These are phyloP conservation scores for Choristoneura fumiferana DNA, from an alignment of 1,140 invertebrate genomes.

Conservation along the genomic window DNA sequence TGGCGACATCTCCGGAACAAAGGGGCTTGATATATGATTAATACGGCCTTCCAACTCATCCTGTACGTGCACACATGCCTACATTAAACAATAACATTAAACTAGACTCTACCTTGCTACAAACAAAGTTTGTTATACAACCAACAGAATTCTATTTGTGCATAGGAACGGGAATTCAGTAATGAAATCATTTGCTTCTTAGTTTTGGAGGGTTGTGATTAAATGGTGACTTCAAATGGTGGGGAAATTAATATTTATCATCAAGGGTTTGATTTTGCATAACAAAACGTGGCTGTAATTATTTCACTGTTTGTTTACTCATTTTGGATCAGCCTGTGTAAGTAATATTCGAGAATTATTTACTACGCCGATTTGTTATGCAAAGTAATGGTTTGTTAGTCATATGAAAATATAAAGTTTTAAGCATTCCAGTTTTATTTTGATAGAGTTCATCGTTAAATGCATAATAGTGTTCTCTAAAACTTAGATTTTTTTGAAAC, in stretches of 20 bases:
- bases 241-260: slow-evolving; percentile 30
- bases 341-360: too few species aligned
- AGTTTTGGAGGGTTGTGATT: slow-evolving; percentile 46
- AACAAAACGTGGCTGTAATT: slow-evolving; percentile 10
- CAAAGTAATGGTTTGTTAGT: too few species aligned
- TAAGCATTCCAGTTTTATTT: too few species aligned
- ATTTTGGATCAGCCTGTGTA: too few species aligned
- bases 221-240: slow-evolving; percentile 42
- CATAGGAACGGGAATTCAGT: slow-evolving; percentile 32
- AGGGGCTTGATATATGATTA: slow-evolving; percentile 69
- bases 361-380: too few species aligned
- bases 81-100: not conserved
- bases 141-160: not conserved
- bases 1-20: slow-evolving; percentile 46
- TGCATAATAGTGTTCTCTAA: too few species aligned
- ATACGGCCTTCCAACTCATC: slow-evolving; percentile 44
- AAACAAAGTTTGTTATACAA: not conserved
- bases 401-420: too few species aligned
- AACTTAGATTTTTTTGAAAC: too few species aligned
- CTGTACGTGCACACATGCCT: not conserved
- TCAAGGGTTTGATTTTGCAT: slow-evolving; percentile 27
- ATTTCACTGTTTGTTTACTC: slow-evolving; percentile 3
- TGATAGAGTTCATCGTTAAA: too few species aligned
- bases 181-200: slow-evolving; percentile 56
- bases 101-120: too few species aligned